A percentile compares a stretch with the other conserved stretches of the same genome.
These are phyloP conservation scores for Serripes groenlandicus DNA, from an alignment of 2,888 invertebrate species.

Conservation along the genomic window DNA sequence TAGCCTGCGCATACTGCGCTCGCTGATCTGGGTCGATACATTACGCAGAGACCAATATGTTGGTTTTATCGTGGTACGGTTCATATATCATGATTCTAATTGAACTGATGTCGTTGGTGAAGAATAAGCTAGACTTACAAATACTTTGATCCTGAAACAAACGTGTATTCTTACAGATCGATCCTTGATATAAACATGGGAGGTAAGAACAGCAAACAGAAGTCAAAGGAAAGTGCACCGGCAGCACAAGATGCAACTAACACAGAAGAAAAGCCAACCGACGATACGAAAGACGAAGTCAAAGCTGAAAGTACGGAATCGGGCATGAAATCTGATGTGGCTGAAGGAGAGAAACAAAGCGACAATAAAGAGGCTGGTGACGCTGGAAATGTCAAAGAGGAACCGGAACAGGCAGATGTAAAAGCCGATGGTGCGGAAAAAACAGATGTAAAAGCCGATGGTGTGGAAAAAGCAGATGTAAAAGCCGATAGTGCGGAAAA, in stretches of 20 bases:
- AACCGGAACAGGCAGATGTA: background rate
- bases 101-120: too few relatives aligned
- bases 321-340: too few relatives aligned
- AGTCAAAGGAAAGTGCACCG: background rate
- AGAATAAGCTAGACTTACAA: too few relatives aligned
- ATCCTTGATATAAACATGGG: too few relatives aligned
- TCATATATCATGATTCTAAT: too few relatives aligned
- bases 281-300: background rate
- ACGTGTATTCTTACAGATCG: too few relatives aligned
- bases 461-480: background rate
- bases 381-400: background rate
- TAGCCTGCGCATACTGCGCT: too few relatives aligned
- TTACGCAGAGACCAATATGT: too few relatives aligned
- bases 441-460: background rate
- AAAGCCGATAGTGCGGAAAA: background rate
- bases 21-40: too few relatives aligned
- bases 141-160: too few relatives aligned
- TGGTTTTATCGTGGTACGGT: too few relatives aligned
- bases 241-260: background rate
- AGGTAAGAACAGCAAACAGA: background rate
- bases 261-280: background rate
- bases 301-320: background rate
- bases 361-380: background rate
- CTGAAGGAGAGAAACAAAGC: too few relatives aligned
- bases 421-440: background rate